Conservation (phyloP, 2,113 vertebrate species). For the Actenoides hombroni region DNA sequence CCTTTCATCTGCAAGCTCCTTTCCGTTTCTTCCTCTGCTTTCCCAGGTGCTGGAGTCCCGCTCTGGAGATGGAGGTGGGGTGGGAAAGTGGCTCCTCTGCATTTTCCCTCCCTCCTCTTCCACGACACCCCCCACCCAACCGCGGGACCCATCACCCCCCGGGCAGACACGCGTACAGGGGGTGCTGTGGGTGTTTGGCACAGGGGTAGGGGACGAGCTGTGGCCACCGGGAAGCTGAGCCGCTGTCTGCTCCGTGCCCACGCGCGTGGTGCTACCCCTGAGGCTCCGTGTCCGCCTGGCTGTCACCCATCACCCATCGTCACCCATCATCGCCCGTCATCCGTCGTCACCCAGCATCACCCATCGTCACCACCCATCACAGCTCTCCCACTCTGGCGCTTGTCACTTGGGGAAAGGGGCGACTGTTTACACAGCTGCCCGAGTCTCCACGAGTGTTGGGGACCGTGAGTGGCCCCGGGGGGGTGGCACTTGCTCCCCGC, state of each 20-base stretch:
- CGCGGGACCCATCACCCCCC: not conserved
- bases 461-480: rapidly evolving
- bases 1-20: not conserved
- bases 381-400: not conserved
- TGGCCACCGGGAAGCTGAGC: not conserved
- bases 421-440: not conserved
- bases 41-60: not conserved
- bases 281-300: not conserved
- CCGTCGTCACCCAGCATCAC: not conserved
- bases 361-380: not conserved
- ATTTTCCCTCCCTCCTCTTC: not conserved
- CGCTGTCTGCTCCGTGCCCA: rapidly evolving
- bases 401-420: not conserved
- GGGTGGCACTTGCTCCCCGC: rapidly evolving
- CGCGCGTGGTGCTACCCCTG: rapidly evolving
- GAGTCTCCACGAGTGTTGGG: not conserved
- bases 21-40: not conserved
- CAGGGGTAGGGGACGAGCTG: rapidly evolving
- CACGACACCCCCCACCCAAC: rapidly evolving
- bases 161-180: rapidly evolving
- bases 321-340: not conserved
- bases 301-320: not conserved
- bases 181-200: rapidly evolving
- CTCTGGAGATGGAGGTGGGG: not conserved
- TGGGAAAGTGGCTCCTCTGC: not conserved